Evolutionary conservation across 2,797 vertebrate genomes (phyloP), one percentile per base, ranked within the genome.

Genomic region (Hydrophis major): DNA sequence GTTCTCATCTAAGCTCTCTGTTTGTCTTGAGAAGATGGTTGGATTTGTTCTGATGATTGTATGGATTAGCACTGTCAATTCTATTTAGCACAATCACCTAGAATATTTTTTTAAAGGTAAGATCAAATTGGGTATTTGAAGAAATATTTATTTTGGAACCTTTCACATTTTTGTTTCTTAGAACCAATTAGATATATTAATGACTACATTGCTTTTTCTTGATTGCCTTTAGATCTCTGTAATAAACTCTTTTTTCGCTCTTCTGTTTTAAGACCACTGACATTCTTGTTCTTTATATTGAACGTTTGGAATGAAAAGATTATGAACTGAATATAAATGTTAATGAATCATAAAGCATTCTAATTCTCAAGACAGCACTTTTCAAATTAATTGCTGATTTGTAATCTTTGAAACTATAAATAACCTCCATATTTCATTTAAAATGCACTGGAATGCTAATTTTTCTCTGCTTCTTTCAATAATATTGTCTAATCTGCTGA

Each of bases 141-240:
- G 28, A 69, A 87, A 59, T 91, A 16, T 88, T 61, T 37, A 87
- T 88, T 47, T 1, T 60, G 94, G 91, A 93, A 92, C 92, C 89
- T 90, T 89, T 93, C 59, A 59, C 74, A 14, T 83, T 95, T 91
- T 87, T 93, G 89, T 94, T 94, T 87, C 91, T 94, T 28, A 2
- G 89, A 95, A 91, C 95, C 93, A 96, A 93, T 96, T 96, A 96
- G 94, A 94, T 78, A 92, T 93, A 94, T 83, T 92, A 94, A 22
- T 20, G 87, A 78, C 88, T 61, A 92, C 59, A 66, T 91, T 94
- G 92, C 92, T 90, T 92, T 95, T 92, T 91, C 91, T 93, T 94
- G 95, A 87, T 94, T 96, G 95, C 92, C 61, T 89, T 92, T 60
- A 94, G 94, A 94, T 93, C 87, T 90, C 69, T 88, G 20, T 47